Percentiles rank a stretch among this genome's conserved stretches.
Conservation (phyloP, 2,797 vertebrate species). For the Sebastiscus tertius region DNA sequence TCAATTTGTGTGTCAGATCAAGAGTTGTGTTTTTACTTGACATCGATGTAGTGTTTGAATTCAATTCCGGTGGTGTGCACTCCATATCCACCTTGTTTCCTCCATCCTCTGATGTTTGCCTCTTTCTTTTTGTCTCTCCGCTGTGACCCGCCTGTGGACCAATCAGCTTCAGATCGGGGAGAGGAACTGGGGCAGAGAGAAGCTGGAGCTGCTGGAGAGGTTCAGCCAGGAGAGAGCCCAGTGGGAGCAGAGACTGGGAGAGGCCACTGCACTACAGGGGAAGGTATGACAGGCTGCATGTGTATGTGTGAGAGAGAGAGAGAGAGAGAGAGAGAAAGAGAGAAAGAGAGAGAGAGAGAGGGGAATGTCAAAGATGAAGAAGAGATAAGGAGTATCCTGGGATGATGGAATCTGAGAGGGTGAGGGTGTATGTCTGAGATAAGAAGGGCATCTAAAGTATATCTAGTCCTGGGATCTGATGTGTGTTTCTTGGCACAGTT, state of each 20-base stretch:
- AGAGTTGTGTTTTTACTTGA: not conserved
- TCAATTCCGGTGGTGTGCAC: not conserved
- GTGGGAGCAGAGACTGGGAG: slow-evolving; percentile 91
- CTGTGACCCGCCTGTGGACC: slow-evolving; percentile 4
- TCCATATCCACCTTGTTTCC: not conserved
- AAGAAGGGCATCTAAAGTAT: slow-evolving; percentile 1
- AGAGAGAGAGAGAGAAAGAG: not conserved
- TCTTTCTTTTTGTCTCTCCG: not conserved
- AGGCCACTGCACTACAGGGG: slow-evolving; percentile 83
- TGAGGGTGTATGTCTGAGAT: not conserved
- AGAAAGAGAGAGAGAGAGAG: not conserved
- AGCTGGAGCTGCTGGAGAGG: slow-evolving; percentile 91
- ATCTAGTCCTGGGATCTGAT: not conserved
- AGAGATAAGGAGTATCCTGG: not conserved
- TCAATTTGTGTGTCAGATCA: not conserved
- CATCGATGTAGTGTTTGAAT: not conserved
- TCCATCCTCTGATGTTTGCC: not conserved
- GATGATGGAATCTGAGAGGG: slow-evolving; percentile 7
- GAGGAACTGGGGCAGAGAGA: slow-evolving; percentile 96
- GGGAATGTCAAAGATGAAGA: slow-evolving; percentile 26
- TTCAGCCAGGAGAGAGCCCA: slow-evolving; percentile 93
- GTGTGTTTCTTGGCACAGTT: not conserved
- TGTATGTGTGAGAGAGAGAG: not conserved
- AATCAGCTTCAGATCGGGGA: slow-evolving; percentile 93
- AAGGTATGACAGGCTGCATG: slow-evolving; percentile 53